phyloP scores from a whole-genome alignment of 2,113 vertebrate species.

The Uria aalge region DNA sequence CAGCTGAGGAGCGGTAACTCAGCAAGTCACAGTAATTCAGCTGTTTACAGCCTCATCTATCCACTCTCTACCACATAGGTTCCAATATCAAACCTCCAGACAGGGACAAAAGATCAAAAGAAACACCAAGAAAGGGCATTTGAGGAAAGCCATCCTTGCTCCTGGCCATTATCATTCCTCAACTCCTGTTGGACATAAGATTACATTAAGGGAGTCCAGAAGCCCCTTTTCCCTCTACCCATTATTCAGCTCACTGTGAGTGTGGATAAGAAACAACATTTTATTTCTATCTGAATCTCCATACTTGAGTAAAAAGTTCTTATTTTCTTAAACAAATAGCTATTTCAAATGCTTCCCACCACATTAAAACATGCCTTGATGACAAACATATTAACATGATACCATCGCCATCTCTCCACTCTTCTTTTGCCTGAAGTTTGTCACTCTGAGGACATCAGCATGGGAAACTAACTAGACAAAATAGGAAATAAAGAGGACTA shows the following conservation, averaged over 20 bases:
- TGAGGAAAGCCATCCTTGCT: neutral
- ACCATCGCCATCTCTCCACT: rapidly evolving
- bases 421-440: neutral
- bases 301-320: neutral
- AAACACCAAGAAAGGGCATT: neutral
- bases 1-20: neutral
- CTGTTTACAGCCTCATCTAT: neutral
- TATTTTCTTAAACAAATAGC: neutral
- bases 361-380: neutral
- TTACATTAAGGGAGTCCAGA: neutral
- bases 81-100: neutral
- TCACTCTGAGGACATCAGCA: neutral
- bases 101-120: neutral
- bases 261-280: neutral
- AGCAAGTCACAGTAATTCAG: neutral
- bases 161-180: neutral
- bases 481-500: neutral
- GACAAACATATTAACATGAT: neutral
- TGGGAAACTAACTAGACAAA: neutral
- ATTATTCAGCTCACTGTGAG: neutral
- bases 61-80: neutral
- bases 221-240: neutral
- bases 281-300: neutral
- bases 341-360: neutral
- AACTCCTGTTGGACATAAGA: neutral